phyloP scores from a whole-genome alignment of 92 coral and sea anemone species.

The Epizoanthus stellaris region DNA sequence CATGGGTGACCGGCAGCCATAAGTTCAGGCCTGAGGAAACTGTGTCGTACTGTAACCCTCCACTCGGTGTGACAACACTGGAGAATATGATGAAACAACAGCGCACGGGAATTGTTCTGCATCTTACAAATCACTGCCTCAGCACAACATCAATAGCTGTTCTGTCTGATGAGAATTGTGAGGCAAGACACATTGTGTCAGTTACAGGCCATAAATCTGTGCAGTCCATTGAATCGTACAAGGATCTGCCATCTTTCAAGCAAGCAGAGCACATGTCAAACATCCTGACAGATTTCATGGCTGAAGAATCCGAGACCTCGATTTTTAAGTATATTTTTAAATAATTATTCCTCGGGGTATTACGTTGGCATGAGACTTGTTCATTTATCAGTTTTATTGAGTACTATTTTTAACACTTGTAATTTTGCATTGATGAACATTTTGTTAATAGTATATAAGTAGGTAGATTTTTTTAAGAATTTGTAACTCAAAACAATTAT shows the following conservation, averaged over 20 bases:
- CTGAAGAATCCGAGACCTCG: neutral
- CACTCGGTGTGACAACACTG: slow-evolving; percentile 40
- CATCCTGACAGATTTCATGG: no score
- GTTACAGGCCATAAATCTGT: slow-evolving; percentile 44
- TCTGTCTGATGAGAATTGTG: slow-evolving; percentile 16
- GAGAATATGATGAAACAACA: neutral
- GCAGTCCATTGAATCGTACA: neutral
- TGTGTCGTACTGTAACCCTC: slow-evolving; percentile 40
- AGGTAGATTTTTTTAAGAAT: no score
- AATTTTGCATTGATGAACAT: no score
- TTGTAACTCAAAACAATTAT: no score
- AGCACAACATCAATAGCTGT: slow-evolving; percentile 45
- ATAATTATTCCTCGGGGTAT: no score
- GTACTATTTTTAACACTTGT: no score
- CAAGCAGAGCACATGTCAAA: no score
- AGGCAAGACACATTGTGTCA: slow-evolving; percentile 34
- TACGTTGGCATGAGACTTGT: no score
- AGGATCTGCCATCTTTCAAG: neutral
- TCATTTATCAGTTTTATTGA: no score
- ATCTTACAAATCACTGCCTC: slow-evolving; percentile 58
- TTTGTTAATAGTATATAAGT: no score
- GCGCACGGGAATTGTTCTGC: slow-evolving; percentile 36
- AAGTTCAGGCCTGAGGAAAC: slow-evolving; percentile 55
- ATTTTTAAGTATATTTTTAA: no score
- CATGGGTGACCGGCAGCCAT: slow-evolving; percentile 42